Conservation (phyloP, 2,888 invertebrate genomes). For the Ochlodes sylvanus region DNA sequence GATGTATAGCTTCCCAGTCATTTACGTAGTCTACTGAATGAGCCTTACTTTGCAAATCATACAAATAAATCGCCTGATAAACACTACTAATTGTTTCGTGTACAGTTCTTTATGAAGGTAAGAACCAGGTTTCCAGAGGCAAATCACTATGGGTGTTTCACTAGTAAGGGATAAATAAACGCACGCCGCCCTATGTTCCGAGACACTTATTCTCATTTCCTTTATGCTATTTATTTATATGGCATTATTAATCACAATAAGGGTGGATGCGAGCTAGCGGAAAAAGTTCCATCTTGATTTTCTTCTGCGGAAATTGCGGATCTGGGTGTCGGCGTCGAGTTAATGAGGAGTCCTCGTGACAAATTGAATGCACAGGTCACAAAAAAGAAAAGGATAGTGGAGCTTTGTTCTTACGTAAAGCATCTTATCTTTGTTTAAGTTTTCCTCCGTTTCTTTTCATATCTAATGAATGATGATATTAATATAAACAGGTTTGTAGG, state of each 20-base stretch:
- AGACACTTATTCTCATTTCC: conserved; percentile 33
- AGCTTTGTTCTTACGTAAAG: conserved; percentile 33
- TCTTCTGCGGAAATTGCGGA: conserved; percentile 38
- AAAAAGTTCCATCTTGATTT: conserved; percentile 37
- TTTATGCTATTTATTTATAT: conserved; percentile 36
- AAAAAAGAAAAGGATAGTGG: conserved; percentile 35
- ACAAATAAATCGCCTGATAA: no score
- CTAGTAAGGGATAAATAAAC: conserved; percentile 23
- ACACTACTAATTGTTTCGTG: no score
- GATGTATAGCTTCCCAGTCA: no score
- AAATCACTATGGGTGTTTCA: neutral
- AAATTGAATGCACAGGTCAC: conserved; percentile 39
- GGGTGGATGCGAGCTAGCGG: conserved; percentile 35
- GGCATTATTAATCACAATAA: conserved; percentile 37
- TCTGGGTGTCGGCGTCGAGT: conserved; percentile 38
- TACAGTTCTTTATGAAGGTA: no score
- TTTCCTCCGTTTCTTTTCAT: conserved; percentile 12
- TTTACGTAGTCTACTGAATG: no score
- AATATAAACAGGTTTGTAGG: no score
- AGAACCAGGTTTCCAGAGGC: no score
- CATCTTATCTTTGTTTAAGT: conserved; percentile 31
- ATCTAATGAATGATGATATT: neutral
- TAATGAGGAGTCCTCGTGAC: conserved; percentile 38
- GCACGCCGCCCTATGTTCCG: conserved; percentile 21
- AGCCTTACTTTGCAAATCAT: no score